phyloP scores from a whole-genome alignment of 2,888 invertebrate genomes.

The Megalurothrips usitatus region DNA sequence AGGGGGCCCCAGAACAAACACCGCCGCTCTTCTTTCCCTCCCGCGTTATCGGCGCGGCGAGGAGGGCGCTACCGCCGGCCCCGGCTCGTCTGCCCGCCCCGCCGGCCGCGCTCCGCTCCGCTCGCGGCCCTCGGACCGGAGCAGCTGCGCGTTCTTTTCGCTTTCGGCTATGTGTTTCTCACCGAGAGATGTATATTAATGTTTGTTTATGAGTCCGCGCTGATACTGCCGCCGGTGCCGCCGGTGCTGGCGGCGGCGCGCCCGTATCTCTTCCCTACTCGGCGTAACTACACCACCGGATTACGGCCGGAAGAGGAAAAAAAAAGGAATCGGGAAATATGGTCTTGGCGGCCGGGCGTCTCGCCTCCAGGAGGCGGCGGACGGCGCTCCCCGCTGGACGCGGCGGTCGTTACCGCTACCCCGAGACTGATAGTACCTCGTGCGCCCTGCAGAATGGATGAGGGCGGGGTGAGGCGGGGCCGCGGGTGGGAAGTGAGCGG shows the following conservation, averaged over 20 bases:
- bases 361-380: too few species aligned
- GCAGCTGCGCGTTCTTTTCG: background rate
- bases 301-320: too few species aligned
- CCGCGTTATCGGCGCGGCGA: background rate
- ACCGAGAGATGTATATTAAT: conserved; percentile 1
- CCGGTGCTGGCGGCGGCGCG: background rate
- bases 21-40: too few species aligned
- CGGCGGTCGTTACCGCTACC: too few species aligned
- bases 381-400: too few species aligned
- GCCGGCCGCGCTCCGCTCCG: background rate
- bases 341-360: too few species aligned
- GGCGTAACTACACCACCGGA: too few species aligned
- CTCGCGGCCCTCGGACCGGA: background rate
- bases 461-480: background rate
- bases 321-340: too few species aligned
- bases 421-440: too few species aligned
- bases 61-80: background rate
- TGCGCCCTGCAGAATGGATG: too few species aligned
- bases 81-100: background rate
- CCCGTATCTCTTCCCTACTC: background rate
- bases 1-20: too few species aligned
- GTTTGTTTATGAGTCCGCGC: background rate
- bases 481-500: background rate
- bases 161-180: conserved; percentile 6
- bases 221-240: background rate